phyloP scores from a whole-genome alignment of 2,888 invertebrate species.

The Drosophila quinaria region DNA sequence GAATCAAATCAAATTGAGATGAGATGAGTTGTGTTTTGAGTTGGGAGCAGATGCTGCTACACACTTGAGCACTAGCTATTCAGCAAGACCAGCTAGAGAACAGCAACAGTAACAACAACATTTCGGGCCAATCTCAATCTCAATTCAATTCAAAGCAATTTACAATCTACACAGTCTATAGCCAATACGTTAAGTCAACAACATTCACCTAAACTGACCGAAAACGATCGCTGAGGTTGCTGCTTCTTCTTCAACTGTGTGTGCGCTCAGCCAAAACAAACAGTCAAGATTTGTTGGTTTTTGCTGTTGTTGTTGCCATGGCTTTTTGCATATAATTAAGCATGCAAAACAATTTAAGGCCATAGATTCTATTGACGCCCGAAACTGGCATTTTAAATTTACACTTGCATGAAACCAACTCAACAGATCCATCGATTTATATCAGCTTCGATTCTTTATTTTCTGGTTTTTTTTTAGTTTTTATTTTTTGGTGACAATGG shows the following conservation, averaged over 20 bases:
- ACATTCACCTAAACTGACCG: slow-evolving; percentile 63
- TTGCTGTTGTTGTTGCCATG: slow-evolving; percentile 21
- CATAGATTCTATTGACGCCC: slow-evolving; percentile 45
- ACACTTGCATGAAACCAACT: slow-evolving; percentile 21
- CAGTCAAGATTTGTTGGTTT: slow-evolving; percentile 26
- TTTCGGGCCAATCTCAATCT: slow-evolving; percentile 28
- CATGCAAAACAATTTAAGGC: slow-evolving; percentile 69
- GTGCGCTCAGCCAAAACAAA: slow-evolving; percentile 48
- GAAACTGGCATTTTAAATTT: slow-evolving; percentile 36
- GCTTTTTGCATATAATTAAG: slow-evolving; percentile 70
- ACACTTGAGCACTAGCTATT: slow-evolving; percentile 55
- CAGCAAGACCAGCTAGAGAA: slow-evolving; percentile 14
- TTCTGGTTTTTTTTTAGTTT: not conserved
- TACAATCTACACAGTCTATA: slow-evolving; percentile 18
- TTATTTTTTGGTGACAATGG: slow-evolving; percentile 33
- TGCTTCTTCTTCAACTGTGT: slow-evolving; percentile 31
- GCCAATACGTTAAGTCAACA: slow-evolving; percentile 62
- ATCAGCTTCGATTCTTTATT: not conserved
- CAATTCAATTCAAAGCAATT: slow-evolving; percentile 28
- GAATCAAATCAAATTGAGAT: slow-evolving; percentile 38
- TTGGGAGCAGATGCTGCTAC: slow-evolving; percentile 14
- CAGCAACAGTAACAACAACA: slow-evolving; percentile 9
- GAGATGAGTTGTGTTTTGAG: slow-evolving; percentile 32
- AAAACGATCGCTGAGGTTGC: slow-evolving; percentile 31
- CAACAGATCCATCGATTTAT: slow-evolving; percentile 19